Base-by-base conservation (phyloP, 2,888 invertebrate genomes). In the Sipha maydis region DNA sequence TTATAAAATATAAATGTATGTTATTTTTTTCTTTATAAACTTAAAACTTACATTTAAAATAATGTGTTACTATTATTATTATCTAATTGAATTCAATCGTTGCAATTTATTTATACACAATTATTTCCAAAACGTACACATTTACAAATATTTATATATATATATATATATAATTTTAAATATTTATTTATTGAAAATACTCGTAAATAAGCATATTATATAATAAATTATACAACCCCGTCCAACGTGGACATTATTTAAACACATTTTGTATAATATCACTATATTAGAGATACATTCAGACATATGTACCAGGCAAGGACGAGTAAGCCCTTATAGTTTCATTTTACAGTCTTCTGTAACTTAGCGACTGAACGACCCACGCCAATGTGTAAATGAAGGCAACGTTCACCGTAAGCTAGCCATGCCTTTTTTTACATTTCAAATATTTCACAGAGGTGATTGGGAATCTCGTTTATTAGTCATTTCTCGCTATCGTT, bases 321-420 rank as follows among this genome's bases (percentile, higher is more conserved):
- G 56, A 71, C 73, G 61, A 67, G 28, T 38, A 61, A 88, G 75
- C 88, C 88, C 88, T 88, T 88, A 48, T 48, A 88, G 82, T 88
- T 82, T 82, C 88, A 88, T 88, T 88, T 88, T 88, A 88, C 88
- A 67, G 88, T 88, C 76, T 88, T 88, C 88, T 48, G 61, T 80
- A 25, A 75, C 41, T 86, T 80, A 82, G 41, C 75, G 73, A 67
- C 73, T 75, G 48, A 82, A 82, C 88, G 75, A 76, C 80, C 75
- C 80, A 61, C 73, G 73, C 28, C 79, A 79, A 79, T 73, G 25
- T 67, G 31, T 78, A 34, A 79, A 11, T 56, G 19, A 41, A 88
- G 88, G 88, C 88, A 67, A 31, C 88, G 88, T 88, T 88, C 75
- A 80, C 80, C 88, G 56, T 48, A n/a, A 25, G 34, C 71, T 56